These are phyloP conservation scores for Characodon lateralis DNA, from an alignment of 2,797 vertebrate genomes.

Conservation along the genomic window DNA sequence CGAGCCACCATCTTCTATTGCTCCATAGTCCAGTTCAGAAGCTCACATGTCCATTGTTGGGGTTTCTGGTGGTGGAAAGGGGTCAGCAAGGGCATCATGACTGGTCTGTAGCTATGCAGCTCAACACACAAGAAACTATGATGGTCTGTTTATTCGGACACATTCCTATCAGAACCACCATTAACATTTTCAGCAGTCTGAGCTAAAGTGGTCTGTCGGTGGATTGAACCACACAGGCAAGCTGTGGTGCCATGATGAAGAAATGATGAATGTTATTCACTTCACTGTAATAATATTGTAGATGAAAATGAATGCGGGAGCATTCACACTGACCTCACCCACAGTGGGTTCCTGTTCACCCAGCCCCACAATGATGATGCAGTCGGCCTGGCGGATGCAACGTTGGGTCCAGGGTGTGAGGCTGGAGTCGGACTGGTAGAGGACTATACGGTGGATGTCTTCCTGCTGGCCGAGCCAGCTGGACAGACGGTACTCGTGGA, in stretches of 20 bases:
- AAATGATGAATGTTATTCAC: neutral
- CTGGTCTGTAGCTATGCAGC: neutral
- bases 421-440: slow-evolving; percentile 90
- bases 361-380: slow-evolving; percentile 92
- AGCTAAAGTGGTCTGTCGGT: neutral
- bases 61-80: neutral
- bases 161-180: neutral
- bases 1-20: too few relatives aligned
- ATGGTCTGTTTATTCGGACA: neutral
- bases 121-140: neutral
- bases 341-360: slow-evolving; percentile 91
- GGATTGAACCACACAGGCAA: too few relatives aligned
- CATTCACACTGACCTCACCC: slow-evolving; percentile 84
- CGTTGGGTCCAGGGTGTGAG: slow-evolving; percentile 95
- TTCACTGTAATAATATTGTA: neutral
- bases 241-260: neutral
- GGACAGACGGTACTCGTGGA: slow-evolving; percentile 92
- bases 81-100: neutral
- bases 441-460: slow-evolving; percentile 92
- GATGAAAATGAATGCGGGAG: neutral
- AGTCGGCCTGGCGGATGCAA: slow-evolving; percentile 94
- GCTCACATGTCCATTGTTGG: neutral
- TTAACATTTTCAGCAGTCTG: neutral
- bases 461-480: slow-evolving; percentile 97
- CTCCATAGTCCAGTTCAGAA: neutral